Evolutionary conservation across 2,797 vertebrate species (phyloP).

Genomic region (Sylvia borin): DNA sequence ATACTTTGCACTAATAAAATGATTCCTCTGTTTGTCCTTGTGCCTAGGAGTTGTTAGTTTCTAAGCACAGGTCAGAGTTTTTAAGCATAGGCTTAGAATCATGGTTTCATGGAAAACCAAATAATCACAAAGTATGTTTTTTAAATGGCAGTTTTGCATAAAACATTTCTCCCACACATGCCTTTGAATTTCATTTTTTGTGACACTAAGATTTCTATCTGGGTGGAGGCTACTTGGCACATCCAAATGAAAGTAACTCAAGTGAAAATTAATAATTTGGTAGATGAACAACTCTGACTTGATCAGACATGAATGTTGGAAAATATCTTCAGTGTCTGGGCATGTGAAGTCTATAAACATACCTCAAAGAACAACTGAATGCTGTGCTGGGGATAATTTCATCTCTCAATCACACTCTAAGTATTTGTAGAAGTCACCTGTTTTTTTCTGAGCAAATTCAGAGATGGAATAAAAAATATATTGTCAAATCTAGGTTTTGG

Average conservation of each 20-base stretch:
- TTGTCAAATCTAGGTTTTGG: not conserved
- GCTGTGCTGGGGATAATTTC: not conserved
- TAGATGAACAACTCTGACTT: not conserved
- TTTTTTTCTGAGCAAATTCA: not conserved
- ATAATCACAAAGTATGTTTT: not conserved
- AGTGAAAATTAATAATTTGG: not conserved
- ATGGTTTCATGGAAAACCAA: not conserved
- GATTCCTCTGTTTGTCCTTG: not conserved
- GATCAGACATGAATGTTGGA: constrained; percentile 24
- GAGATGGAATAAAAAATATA: not conserved
- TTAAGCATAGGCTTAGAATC: not conserved
- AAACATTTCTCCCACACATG: not conserved
- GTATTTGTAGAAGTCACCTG: not conserved
- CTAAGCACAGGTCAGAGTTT: not conserved
- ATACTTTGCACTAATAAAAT: not conserved
- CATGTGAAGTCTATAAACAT: not conserved
- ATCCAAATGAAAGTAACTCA: not conserved
- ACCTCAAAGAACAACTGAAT: not conserved
- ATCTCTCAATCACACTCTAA: not conserved
- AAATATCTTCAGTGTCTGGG: not conserved
- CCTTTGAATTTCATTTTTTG: not conserved
- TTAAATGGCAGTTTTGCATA: not conserved
- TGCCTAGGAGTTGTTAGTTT: not conserved
- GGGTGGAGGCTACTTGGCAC: constrained; percentile 6
- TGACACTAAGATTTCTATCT: not conserved